These are phyloP conservation scores for Catocala sponsa DNA, from an alignment of 2,888 invertebrate species.

Conservation along the genomic window DNA sequence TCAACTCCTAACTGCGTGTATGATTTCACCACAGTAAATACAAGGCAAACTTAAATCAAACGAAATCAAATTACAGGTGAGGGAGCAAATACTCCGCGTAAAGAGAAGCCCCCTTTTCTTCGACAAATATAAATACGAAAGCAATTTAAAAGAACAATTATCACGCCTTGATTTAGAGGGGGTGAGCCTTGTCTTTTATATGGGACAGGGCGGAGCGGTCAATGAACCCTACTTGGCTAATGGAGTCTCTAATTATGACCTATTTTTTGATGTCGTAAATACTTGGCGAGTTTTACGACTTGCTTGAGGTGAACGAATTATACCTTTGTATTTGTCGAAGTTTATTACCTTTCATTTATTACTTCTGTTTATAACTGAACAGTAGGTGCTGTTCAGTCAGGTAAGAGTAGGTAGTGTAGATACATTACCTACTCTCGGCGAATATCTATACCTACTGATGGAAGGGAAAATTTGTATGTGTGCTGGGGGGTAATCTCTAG, in stretches of 20 bases:
- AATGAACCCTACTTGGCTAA: slow-evolving; percentile 52
- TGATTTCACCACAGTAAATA: slow-evolving; percentile 12
- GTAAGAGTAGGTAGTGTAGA: not conserved
- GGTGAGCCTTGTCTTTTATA: slow-evolving; percentile 56
- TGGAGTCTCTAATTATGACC: slow-evolving; percentile 59
- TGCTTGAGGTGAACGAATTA: slow-evolving; percentile 41
- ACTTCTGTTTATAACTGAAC: not conserved
- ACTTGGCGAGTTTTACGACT: slow-evolving; percentile 45
- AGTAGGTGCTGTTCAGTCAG: not conserved
- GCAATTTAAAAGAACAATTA: slow-evolving; percentile 59
- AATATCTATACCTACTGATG: no score
- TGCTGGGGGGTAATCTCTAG: no score
- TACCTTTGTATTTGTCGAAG: slow-evolving; percentile 12
- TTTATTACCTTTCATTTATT: slow-evolving; percentile 9
- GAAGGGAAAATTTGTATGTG: no score
- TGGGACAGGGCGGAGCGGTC: slow-evolving; percentile 56
- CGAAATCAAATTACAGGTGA: slow-evolving; percentile 16
- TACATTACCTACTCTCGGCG: no score
- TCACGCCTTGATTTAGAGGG: slow-evolving; percentile 56
- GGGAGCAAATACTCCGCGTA: slow-evolving; percentile 22
- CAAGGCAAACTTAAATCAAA: not conserved
- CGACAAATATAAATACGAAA: slow-evolving; percentile 45
- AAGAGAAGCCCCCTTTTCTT: slow-evolving; percentile 29
- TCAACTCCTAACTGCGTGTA: slow-evolving; percentile 6
- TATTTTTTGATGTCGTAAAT: slow-evolving; percentile 51